Percentiles rank a stretch among this genome's conserved stretches.
Conservation (phyloP, 2,888 invertebrate species). For the Eupelmus urozonus region DNA sequence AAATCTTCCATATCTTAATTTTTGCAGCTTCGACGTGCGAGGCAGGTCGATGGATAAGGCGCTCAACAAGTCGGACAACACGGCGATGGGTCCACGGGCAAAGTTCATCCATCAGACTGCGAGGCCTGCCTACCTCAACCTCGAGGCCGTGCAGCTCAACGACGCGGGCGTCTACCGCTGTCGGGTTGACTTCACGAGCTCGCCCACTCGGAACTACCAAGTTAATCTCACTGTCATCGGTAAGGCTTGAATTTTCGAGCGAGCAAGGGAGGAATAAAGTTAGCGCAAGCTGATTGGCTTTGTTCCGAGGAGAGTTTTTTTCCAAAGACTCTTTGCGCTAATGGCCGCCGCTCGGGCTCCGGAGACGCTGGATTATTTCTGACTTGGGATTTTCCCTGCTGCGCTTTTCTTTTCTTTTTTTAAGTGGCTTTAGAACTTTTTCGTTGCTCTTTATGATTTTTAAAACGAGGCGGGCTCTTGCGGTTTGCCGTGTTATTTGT, state of each 20-base stretch:
- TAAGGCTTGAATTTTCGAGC: slow-evolving; percentile 67
- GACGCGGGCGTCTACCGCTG: slow-evolving; percentile 79
- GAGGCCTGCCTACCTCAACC: slow-evolving; percentile 77
- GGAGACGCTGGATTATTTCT: slow-evolving; percentile 27
- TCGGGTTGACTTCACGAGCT: slow-evolving; percentile 79
- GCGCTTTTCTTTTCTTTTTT: too few relatives aligned
- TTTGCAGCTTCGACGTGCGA: slow-evolving; percentile 78
- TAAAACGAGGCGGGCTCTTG: too few relatives aligned
- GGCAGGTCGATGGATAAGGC: slow-evolving; percentile 78
- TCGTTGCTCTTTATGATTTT: too few relatives aligned
- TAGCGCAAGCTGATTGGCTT: slow-evolving; percentile 26
- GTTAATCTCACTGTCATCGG: slow-evolving; percentile 80
- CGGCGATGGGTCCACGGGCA: slow-evolving; percentile 78
- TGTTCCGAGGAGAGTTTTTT: slow-evolving; percentile 1
- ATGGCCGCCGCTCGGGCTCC: background rate
- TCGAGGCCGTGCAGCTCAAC: slow-evolving; percentile 77
- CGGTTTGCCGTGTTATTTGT: too few relatives aligned
- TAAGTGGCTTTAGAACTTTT: too few relatives aligned
- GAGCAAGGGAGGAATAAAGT: background rate
- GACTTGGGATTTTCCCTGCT: background rate
- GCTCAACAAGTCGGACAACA: slow-evolving; percentile 78
- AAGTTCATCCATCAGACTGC: slow-evolving; percentile 78
- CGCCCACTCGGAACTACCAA: slow-evolving; percentile 80
- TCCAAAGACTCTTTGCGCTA: slow-evolving; percentile 39
- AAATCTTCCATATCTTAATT: too few relatives aligned